A percentile compares a stretch with the other conserved stretches of the same genome.
These are phyloP conservation scores for Ormyrus thymus DNA, from an alignment of 2,888 invertebrate genomes.

Conservation along the genomic window DNA sequence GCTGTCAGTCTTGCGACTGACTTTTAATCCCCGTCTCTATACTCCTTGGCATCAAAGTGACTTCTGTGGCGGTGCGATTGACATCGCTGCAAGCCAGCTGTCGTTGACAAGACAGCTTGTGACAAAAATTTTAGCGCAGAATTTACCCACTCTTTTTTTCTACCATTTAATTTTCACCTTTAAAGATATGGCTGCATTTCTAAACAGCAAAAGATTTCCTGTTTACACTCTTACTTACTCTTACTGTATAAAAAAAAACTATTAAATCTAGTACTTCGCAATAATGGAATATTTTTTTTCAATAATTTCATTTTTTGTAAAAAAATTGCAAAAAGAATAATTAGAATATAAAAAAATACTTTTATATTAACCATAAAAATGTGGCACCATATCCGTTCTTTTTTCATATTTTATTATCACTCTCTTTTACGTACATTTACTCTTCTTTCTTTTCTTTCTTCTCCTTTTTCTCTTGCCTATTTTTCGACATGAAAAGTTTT, in stretches of 20 bases:
- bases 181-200: too few relatives aligned
- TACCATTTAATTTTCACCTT: background rate
- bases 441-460: too few relatives aligned
- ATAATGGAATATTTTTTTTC: background rate
- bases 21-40: conserved; percentile 29
- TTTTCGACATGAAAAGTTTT: conserved; percentile 22
- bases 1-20: conserved; percentile 30
- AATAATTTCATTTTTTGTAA: conserved; percentile 38
- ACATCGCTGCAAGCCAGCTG: conserved; percentile 52
- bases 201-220: too few relatives aligned
- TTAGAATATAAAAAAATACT: background rate
- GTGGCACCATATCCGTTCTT: background rate
- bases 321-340: too few relatives aligned
- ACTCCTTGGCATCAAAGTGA: conserved; percentile 52
- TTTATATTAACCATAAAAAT: background rate
- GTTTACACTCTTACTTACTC: background rate
- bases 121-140: conserved; percentile 6
- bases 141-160: background rate
- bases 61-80: conserved; percentile 19
- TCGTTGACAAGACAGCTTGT: conserved; percentile 54
- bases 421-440: conserved; percentile 6
- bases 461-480: conserved; percentile 15
- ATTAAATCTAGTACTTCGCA: too few relatives aligned
- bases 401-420: conserved; percentile 28
- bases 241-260: background rate